Evolutionary conservation across 2,113 vertebrate genomes (phyloP), one percentile per base, ranked within the genome.

Genomic region (Himantopus leucocephalus): DNA sequence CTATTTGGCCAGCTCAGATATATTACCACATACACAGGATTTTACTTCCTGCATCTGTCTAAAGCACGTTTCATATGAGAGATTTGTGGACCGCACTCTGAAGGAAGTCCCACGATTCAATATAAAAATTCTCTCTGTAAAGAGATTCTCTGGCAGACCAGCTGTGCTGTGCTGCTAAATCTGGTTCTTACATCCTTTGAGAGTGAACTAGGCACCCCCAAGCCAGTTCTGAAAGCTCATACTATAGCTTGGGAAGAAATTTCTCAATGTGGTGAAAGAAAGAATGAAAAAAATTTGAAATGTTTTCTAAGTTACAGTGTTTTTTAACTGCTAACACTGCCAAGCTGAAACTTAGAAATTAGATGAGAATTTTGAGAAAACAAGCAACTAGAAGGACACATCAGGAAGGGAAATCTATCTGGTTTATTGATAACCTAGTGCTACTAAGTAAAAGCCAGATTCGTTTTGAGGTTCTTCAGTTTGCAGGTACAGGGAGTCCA

Each of bases 51-150:
- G 75, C 37, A 53, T 86, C 91, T 83, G 79, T 88, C 91, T 94
- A 74, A 94, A 90, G 82, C 71, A 92, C 2, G 8, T 93, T 94
- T 85, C 67, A 67, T 79, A 66, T 43, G 55, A 88, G 82, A 96
- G 88, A 96, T 94, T 94, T 93, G 82, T 92, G 79, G 88, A 43
- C 50, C 68, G 67, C 0, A 4, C 63, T 90, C 63, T 74, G 76
- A 94, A 92, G 82, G 78, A 92, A 93, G 72, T 92, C 92, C 29
- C 92, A 86, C 1, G 19, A 97, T 90, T 96, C 94, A 86, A 82
- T 95, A 97, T 95, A 96, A 98, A 97, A 96, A 92, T 92, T 88
- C 68, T 93, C 72, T 87, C 95, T 88, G 47, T 96, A 97, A 81
- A 91, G 84, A 96, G 58, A 88, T 94, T 85, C 81, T 93, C 77